A percentile compares a stretch with the other conserved stretches of the same genome.
Conservation (phyloP, 2,113 vertebrate genomes). For the Hepsetus odoe region DNA sequence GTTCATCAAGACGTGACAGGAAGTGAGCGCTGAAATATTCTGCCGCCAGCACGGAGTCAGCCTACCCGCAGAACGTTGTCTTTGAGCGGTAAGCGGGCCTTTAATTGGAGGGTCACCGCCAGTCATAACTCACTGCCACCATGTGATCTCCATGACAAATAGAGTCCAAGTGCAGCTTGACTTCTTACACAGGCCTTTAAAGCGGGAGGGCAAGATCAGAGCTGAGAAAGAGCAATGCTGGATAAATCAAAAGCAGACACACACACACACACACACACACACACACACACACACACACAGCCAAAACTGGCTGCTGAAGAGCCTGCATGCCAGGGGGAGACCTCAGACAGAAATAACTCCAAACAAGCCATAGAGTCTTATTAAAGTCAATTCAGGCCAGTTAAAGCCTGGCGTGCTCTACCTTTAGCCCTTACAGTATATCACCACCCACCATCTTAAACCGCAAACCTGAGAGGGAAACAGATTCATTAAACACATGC, state of each 20-base stretch:
- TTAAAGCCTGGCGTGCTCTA: constrained; percentile 55
- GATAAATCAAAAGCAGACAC: constrained; percentile 53
- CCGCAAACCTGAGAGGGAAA: constrained; percentile 22
- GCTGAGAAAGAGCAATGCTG: constrained; percentile 49
- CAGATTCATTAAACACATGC: constrained; percentile 18
- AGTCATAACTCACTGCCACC: constrained; percentile 63
- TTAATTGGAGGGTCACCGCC: constrained; percentile 63
- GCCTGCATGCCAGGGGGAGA: constrained; percentile 64
- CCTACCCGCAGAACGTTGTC: constrained; percentile 53
- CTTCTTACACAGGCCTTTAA: constrained; percentile 62
- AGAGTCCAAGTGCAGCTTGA: constrained; percentile 53
- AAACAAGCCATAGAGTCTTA: constrained; percentile 69
- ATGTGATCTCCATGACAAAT: constrained; percentile 70
- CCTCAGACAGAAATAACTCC: constrained; percentile 72
- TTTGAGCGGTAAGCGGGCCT: constrained; percentile 56
- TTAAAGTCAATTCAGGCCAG: constrained; percentile 71
- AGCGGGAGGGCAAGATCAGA: constrained; percentile 60
- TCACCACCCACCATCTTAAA: constrained; percentile 27
- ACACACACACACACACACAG: constrained; percentile 52
- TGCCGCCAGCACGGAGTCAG: constrained; percentile 60
- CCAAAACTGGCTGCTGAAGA: constrained; percentile 61
- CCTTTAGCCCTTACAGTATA: constrained; percentile 48
- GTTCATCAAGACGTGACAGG: constrained; percentile 67
- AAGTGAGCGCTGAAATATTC: constrained; percentile 62
- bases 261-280: constrained; percentile 38